Percentiles rank a stretch among this genome's conserved stretches.
Conservation (phyloP, 2,888 invertebrate genomes). For the Leptodirus hochenwartii region DNA sequence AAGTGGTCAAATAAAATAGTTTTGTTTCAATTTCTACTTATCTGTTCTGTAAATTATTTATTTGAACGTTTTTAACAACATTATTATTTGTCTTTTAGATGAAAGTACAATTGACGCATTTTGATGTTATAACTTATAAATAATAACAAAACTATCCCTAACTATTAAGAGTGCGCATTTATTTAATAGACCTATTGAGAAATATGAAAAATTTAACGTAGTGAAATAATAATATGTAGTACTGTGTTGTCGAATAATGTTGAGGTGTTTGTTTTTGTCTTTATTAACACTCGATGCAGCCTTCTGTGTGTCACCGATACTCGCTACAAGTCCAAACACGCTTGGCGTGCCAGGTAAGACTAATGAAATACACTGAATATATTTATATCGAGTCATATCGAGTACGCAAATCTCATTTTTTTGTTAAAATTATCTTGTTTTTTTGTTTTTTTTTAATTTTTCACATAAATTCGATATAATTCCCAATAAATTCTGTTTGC, state of each 20-base stretch:
- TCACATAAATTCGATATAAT: too few species aligned
- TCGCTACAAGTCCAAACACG: slow-evolving; percentile 47
- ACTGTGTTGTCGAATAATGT: not conserved
- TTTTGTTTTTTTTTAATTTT: slow-evolving; percentile 8
- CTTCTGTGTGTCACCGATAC: slow-evolving; percentile 49
- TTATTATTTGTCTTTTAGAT: too few species aligned
- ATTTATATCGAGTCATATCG: not conserved
- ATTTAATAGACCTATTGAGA: too few species aligned
- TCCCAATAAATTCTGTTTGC: slow-evolving; percentile 14
- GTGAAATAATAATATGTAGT: slow-evolving; percentile 4
- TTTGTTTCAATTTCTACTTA: too few species aligned
- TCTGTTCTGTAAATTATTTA: too few species aligned
- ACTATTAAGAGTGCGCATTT: too few species aligned
- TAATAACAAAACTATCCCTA: too few species aligned
- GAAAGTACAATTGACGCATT: too few species aligned
- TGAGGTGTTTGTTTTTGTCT: not conserved
- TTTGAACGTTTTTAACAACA: too few species aligned
- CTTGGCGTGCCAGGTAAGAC: slow-evolving; percentile 46
- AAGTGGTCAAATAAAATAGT: too few species aligned
- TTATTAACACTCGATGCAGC: slow-evolving; percentile 39
- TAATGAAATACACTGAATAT: slow-evolving; percentile 1
- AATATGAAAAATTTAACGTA: slow-evolving; percentile 3
- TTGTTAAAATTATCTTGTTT: slow-evolving; percentile 2
- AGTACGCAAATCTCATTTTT: slow-evolving; percentile 6
- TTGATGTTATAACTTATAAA: too few species aligned